Conservation (phyloP, 2,797 vertebrate species). For the Rousettus madagascariensis region DNA sequence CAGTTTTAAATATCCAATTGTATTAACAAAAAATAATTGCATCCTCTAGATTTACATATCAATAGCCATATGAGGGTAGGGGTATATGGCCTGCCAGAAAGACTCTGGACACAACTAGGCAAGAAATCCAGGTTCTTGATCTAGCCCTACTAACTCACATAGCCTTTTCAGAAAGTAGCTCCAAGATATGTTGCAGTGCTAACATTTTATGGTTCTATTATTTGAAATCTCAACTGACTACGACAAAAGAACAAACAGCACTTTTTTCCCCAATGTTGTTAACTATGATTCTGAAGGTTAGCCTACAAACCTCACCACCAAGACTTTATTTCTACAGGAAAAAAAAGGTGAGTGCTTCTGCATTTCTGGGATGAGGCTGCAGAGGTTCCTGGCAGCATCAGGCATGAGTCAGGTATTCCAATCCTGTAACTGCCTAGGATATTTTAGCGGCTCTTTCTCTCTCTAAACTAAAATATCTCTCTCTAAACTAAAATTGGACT, state of each 20-base stretch:
- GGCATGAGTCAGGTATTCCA: slow-evolving; percentile 65
- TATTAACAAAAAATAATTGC: slow-evolving; percentile 12
- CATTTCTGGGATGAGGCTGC: slow-evolving; percentile 46
- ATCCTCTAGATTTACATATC: slow-evolving; percentile 11
- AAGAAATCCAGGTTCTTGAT: slow-evolving; percentile 38
- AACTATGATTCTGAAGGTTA: slow-evolving; percentile 52
- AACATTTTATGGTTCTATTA: slow-evolving; percentile 30
- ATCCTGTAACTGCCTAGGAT: slow-evolving; percentile 42
- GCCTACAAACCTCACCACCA: slow-evolving; percentile 42
- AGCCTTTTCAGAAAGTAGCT: slow-evolving; percentile 16
- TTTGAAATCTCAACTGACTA: slow-evolving; percentile 10
- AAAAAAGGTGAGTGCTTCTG: slow-evolving; percentile 19
- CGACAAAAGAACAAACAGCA: slow-evolving; percentile 45
- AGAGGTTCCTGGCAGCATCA: slow-evolving; percentile 57
- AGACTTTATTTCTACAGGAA: slow-evolving; percentile 60
- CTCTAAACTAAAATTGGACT: slow-evolving; percentile 19
- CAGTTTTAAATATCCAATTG: neutral
- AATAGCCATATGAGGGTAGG: neutral
- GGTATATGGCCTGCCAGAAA: neutral
- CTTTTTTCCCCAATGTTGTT: slow-evolving; percentile 33
- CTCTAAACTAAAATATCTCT: slow-evolving; percentile 34
- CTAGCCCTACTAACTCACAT: neutral
- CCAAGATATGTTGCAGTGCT: neutral
- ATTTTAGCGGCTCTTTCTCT: slow-evolving; percentile 50
- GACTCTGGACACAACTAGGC: neutral